A percentile compares a stretch with the other conserved stretches of the same genome.
Evolutionary conservation across 1,140 invertebrate genomes (phyloP).

Genomic region (Eufriesea mexicana): DNA sequence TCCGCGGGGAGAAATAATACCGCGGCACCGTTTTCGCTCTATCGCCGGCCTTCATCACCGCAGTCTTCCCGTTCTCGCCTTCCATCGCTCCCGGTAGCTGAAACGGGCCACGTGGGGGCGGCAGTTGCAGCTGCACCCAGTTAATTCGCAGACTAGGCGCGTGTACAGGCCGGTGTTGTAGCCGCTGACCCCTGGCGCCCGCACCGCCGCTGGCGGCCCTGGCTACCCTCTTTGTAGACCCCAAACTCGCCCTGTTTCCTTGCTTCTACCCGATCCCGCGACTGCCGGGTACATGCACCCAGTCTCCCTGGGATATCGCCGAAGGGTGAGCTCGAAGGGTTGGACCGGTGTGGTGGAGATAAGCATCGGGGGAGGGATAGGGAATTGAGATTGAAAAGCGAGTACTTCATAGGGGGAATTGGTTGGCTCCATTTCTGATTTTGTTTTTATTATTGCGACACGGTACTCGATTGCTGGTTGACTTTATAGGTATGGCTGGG

Average conservation of each 20-base stretch:
- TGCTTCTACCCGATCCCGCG: neutral
- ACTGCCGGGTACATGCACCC: neutral
- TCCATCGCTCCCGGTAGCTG: constrained; percentile 6
- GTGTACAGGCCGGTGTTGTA: neutral
- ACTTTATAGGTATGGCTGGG: too few relatives aligned
- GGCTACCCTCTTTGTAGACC: neutral
- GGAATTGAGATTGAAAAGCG: too few relatives aligned
- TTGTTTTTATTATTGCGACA: too few relatives aligned
- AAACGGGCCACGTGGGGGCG: constrained; percentile 35
- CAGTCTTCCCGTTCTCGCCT: neutral
- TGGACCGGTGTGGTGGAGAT: too few relatives aligned
- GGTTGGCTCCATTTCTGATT: too few relatives aligned
- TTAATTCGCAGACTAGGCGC: constrained; percentile 59
- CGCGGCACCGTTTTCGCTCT: constrained; percentile 42
- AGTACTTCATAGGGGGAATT: too few relatives aligned
- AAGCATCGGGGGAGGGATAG: too few relatives aligned
- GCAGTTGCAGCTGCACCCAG: constrained; percentile 57
- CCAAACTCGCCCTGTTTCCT: neutral
- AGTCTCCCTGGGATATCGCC: neutral
- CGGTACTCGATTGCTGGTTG: too few relatives aligned
- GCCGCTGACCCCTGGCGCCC: neutral
- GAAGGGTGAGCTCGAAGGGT: too few relatives aligned
- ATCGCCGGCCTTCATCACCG: constrained; percentile 47
- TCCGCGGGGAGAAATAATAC: constrained; percentile 40
- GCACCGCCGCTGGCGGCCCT: neutral